A percentile compares a stretch with the other conserved stretches of the same genome.
Evolutionary conservation across 2,888 invertebrate genomes (phyloP).

Genomic region (Eilema griseolum): DNA sequence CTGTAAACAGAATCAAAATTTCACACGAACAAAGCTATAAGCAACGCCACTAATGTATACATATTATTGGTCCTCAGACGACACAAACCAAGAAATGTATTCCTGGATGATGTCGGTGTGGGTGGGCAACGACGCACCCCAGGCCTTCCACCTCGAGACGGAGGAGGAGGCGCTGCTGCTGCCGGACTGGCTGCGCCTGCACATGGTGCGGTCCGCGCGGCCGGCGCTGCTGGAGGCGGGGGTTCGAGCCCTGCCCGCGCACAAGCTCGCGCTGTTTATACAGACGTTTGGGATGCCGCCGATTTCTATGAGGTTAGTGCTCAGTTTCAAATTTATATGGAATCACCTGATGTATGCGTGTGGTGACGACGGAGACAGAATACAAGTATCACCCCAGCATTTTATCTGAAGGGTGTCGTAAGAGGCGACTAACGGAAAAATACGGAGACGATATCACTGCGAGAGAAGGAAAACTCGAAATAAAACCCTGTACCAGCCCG

Average conservation of each 20-base stretch:
- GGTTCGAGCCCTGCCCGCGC: conserved; percentile 93
- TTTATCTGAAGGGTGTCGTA: too few species aligned
- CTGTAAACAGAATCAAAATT: too few species aligned
- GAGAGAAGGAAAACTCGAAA: too few species aligned
- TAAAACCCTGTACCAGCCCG: too few species aligned
- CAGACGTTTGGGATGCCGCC: conserved; percentile 98
- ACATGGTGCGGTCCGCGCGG: conserved; percentile 95
- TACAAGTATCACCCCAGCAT: too few species aligned
- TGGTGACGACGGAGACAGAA: too few species aligned
- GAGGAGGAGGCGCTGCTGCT: conserved; percentile 93
- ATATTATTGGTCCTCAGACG: conserved; percentile 57
- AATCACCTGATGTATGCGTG: too few species aligned
- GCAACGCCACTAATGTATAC: neutral
- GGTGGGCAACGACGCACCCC: conserved; percentile 93
- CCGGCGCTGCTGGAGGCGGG: conserved; percentile 94
- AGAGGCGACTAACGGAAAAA: too few species aligned
- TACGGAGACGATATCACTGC: too few species aligned
- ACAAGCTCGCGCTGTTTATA: conserved; percentile 96
- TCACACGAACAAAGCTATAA: too few species aligned
- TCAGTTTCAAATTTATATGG: too few species aligned
- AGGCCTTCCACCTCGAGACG: conserved; percentile 90
- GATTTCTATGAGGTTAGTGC: conserved; percentile 90
- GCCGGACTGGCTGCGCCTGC: conserved; percentile 97
- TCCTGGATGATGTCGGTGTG: conserved; percentile 88
- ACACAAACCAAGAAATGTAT: conserved; percentile 89